A percentile compares a stretch with the other conserved stretches of the same genome.
Evolutionary conservation across 2,797 vertebrate species (phyloP).

Genomic region (Enteromius trimaculatus): DNA sequence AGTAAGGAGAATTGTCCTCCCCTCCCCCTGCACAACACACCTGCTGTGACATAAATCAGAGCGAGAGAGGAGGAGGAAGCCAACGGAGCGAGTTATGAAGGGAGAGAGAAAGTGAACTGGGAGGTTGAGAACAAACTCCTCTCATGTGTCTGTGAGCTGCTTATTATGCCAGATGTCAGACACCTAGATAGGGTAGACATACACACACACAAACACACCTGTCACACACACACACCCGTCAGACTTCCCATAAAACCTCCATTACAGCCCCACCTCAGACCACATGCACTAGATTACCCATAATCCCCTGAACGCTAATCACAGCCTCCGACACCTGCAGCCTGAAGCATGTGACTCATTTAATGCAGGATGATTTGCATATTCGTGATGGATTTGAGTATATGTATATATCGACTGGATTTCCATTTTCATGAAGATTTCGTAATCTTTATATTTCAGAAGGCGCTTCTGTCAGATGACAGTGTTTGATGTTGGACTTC

Average conservation of each 20-base stretch:
- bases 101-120: conserved; percentile 41
- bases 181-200: conserved; percentile 59
- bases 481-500: background rate
- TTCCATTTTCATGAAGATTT: conserved; percentile 4
- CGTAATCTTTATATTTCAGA: background rate
- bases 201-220: conserved; percentile 49
- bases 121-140: conserved; percentile 50
- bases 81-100: conserved; percentile 35
- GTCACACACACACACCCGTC: conserved; percentile 44
- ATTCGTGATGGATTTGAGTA: conserved; percentile 22
- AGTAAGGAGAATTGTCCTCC: conserved; percentile 47
- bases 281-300: conserved; percentile 21
- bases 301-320: conserved; percentile 28
- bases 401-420: background rate
- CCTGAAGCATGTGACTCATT: conserved; percentile 24
- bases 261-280: conserved; percentile 7
- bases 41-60: conserved; percentile 65
- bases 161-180: conserved; percentile 63
- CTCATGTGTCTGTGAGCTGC: conserved; percentile 57
- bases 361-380: conserved; percentile 20
- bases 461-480: background rate
- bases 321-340: conserved; percentile 29
- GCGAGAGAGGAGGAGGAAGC: conserved; percentile 23
- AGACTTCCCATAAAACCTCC: conserved; percentile 6
- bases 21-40: conserved; percentile 50